These are phyloP conservation scores for Melanotaenia parkinsoni DNA, from an alignment of 2,797 vertebrate genomes.

Conservation along the genomic window DNA sequence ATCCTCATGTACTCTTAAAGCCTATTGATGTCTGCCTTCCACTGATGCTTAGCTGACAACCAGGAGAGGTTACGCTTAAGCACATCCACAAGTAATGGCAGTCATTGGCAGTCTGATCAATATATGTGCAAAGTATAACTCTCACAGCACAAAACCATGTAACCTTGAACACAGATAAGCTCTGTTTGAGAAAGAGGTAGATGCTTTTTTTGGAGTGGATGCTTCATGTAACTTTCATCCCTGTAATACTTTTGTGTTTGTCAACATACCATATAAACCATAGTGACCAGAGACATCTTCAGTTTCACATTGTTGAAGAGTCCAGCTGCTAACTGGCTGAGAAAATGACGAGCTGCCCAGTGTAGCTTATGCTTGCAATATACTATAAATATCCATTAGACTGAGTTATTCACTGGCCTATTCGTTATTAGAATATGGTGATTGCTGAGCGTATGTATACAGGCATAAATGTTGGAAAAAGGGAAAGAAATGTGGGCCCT, in stretches of 20 bases:
- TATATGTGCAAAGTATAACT: conserved; percentile 38
- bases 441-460: conserved; percentile 1
- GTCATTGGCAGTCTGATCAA: conserved; percentile 24
- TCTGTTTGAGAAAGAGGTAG: background rate
- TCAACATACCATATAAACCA: background rate
- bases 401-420: conserved; percentile 33
- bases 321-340: conserved; percentile 66
- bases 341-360: conserved; percentile 42
- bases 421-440: conserved; percentile 24
- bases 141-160: conserved; percentile 13
- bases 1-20: conserved; percentile 16
- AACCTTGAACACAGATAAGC: background rate
- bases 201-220: background rate
- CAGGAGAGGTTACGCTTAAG: background rate
- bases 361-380: conserved; percentile 35
- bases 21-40: conserved; percentile 24
- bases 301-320: conserved; percentile 61
- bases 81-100: conserved; percentile 7
- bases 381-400: conserved; percentile 70
- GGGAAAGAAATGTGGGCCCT: background rate
- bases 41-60: conserved; percentile 6
- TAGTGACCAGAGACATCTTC: conserved; percentile 29
- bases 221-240: background rate
- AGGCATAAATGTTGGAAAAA: conserved; percentile 1
- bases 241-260: background rate